Percentiles rank a stretch among this genome's conserved stretches.
phyloP scores from a whole-genome alignment of 2,888 invertebrate species.

The Epiblema foenella region DNA sequence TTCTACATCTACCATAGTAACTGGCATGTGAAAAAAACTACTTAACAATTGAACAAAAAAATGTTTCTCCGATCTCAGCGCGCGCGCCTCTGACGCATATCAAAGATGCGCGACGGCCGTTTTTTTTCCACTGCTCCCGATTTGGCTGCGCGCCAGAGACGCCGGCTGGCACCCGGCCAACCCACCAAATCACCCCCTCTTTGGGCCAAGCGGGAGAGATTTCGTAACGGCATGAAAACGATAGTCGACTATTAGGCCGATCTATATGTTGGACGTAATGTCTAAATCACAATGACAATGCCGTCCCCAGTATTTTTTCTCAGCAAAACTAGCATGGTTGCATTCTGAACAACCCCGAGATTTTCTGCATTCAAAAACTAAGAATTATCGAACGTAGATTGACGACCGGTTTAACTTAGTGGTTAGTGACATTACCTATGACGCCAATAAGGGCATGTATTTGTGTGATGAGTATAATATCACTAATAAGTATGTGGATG shows the following conservation, averaged over 20 bases:
- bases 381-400: neutral
- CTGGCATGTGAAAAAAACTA: constrained; percentile 29
- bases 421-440: too few relatives aligned
- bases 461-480: too few relatives aligned
- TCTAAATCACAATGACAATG: neutral
- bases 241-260: constrained; percentile 15
- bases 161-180: constrained; percentile 77
- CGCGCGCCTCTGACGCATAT: constrained; percentile 82
- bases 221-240: constrained; percentile 31
- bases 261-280: neutral
- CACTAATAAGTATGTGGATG: too few relatives aligned
- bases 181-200: constrained; percentile 71
- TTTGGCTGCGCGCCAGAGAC: constrained; percentile 78
- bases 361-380: neutral
- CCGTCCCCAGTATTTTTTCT: neutral
- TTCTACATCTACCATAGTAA: constrained; percentile 11
- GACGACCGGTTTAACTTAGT: too few relatives aligned
- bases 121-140: constrained; percentile 76
- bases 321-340: neutral
- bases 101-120: constrained; percentile 81
- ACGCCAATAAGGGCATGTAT: too few relatives aligned
- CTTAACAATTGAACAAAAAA: constrained; percentile 47
- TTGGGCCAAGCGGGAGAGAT: constrained; percentile 56
- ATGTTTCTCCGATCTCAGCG: constrained; percentile 60
- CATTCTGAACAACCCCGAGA: neutral